Conservation (phyloP, 92 coral and sea anemone species). For the Siderastrea siderea region DNA sequence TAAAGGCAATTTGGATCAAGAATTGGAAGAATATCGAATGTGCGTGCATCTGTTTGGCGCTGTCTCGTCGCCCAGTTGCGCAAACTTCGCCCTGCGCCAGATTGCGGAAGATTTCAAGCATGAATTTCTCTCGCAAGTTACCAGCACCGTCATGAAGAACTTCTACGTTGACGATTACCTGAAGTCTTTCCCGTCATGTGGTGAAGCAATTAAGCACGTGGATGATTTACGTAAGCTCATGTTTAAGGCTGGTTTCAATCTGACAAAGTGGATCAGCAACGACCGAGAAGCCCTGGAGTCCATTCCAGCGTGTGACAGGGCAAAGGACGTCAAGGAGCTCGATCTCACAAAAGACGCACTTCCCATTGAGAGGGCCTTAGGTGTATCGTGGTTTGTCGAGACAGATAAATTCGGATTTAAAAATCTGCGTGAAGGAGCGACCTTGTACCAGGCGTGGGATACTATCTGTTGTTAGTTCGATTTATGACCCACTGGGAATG, state of each 20-base stretch:
- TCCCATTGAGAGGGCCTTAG: slow-evolving; percentile 56
- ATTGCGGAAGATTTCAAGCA: slow-evolving; percentile 48
- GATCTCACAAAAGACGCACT: slow-evolving; percentile 24
- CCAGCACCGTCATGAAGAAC: slow-evolving; percentile 41
- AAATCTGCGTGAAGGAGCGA: background rate
- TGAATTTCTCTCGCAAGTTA: slow-evolving; percentile 32
- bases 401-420: slow-evolving; percentile 20
- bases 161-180: slow-evolving; percentile 67
- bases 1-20: slow-evolving; percentile 40
- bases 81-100: slow-evolving; percentile 48
- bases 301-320: slow-evolving; percentile 39
- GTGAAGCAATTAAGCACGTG: slow-evolving; percentile 34
- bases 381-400: slow-evolving; percentile 57
- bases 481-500: slow-evolving; percentile 58
- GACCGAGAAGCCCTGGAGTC: slow-evolving; percentile 47
- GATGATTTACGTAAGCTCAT: slow-evolving; percentile 33
- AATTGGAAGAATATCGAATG: slow-evolving; percentile 55
- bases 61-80: slow-evolving; percentile 56
- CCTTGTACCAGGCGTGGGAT: slow-evolving; percentile 12
- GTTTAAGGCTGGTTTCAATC: slow-evolving; percentile 43
- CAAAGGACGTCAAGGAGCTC: slow-evolving; percentile 56
- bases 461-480: background rate
- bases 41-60: slow-evolving; percentile 69
- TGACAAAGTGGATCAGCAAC: slow-evolving; percentile 31
- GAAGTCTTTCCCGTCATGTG: slow-evolving; percentile 51